phyloP scores from a whole-genome alignment of 1,140 invertebrate species.

The Anoplophora glabripennis region DNA sequence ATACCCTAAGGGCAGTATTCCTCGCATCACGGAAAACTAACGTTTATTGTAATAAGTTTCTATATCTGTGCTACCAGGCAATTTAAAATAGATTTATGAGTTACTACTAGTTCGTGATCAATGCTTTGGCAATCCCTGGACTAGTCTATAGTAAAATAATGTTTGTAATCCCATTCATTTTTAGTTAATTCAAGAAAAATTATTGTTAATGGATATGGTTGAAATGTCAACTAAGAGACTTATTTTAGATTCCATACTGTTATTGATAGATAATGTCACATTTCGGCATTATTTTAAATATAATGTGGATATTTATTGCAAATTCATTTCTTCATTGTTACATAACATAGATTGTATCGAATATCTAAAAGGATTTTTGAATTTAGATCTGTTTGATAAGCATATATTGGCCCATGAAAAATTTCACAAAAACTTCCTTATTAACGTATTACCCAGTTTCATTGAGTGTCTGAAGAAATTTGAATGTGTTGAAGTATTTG shows the following conservation, averaged over 20 bases:
- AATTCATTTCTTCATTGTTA: slow-evolving; percentile 22
- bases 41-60: too few species aligned
- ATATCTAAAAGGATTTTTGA: slow-evolving; percentile 23
- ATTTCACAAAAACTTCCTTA: slow-evolving; percentile 32
- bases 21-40: too few species aligned
- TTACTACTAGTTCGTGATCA: too few species aligned
- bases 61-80: too few species aligned
- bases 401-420: slow-evolving; percentile 20
- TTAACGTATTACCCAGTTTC: slow-evolving; percentile 20
- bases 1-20: too few species aligned
- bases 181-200: slow-evolving; percentile 19
- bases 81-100: too few species aligned
- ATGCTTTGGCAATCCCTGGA: too few species aligned
- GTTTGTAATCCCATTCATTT: slow-evolving; percentile 19
- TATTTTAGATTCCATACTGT: slow-evolving; percentile 15
- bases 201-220: slow-evolving; percentile 5
- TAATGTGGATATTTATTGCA: slow-evolving; percentile 32
- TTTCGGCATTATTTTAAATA: slow-evolving; percentile 37
- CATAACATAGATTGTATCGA: slow-evolving; percentile 14
- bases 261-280: slow-evolving; percentile 20
- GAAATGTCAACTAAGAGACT: slow-evolving; percentile 1
- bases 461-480: slow-evolving; percentile 24
- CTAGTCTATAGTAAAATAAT: too few species aligned
- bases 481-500: slow-evolving; percentile 27
- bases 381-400: slow-evolving; percentile 26